Conservation (phyloP, 2,113 vertebrate species). For the Panurus biarmicus region DNA sequence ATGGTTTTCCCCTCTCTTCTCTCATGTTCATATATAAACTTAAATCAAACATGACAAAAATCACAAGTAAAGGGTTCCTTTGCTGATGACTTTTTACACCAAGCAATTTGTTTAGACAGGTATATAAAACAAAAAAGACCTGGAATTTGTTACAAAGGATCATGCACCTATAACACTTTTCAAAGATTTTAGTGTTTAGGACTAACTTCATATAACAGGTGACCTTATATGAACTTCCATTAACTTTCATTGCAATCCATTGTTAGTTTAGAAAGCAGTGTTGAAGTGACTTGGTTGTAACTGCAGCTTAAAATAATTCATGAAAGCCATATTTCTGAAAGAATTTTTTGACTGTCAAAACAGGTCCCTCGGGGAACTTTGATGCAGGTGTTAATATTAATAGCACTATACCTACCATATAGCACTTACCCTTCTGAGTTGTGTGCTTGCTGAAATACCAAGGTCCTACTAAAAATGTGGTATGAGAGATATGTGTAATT, state of each 20-base stretch:
- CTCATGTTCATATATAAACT: background rate
- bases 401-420: background rate
- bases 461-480: background rate
- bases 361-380: background rate
- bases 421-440: background rate
- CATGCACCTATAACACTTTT: background rate
- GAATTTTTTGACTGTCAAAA: background rate
- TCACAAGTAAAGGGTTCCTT: background rate
- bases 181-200: background rate
- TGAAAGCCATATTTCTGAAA: background rate
- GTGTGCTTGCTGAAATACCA: background rate
- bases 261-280: background rate
- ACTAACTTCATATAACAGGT: background rate
- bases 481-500: background rate
- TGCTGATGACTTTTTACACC: background rate
- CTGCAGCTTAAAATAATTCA: background rate
- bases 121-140: background rate
- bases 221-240: background rate
- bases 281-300: background rate
- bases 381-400: background rate
- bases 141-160: background rate
- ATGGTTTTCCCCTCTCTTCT: background rate
- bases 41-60: constrained; percentile 7
- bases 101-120: background rate
- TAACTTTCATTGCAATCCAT: background rate